Base-by-base conservation (phyloP, 2,797 vertebrate genomes). In the Bradypodion ventrale region DNA sequence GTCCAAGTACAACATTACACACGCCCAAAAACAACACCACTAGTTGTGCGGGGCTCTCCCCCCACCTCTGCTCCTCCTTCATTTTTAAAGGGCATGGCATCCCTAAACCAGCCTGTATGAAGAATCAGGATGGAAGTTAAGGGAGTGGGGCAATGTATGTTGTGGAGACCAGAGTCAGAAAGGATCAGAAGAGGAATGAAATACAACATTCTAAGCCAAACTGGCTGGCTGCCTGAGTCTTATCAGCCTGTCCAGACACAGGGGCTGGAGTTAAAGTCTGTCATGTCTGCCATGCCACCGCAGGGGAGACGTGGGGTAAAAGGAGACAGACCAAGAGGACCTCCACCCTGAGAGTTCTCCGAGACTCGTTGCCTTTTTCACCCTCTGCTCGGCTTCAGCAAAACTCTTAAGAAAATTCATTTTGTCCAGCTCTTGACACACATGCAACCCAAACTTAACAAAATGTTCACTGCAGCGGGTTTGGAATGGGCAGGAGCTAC, bases 1-100 rank as follows among this genome's bases (percentile, higher is more conserved):
- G 85, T 87, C 89, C 90, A 90, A 91, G 89, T 87, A 90, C 82
- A 91, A 91, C 85, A 91, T 35, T 59, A 60, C 82, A 90, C 88
- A 89, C 89, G 87, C 90, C 83, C 89, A 87, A 88, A 86, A 89
- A 85, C 89, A 80, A 87, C 86, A 83, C 82, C 86, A 77, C 88
- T 85, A 80, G 65, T 81, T 85, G 78, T 62, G 77, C 42, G 60
- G 82, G 81, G 8, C 65, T 70, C 70, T 56, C 29, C 78, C 78
- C 52, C 35, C 49, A n/a, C 70, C 13, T 63, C 69, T 75, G 44
- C 81, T 40, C 65, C 80, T 13, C 59, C 73, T 83, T 79, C 84
- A 87, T 86, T 89, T 88, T 90, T 90, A 90, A 86, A 87, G 87
- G 85, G 89, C 90, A 86, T 89, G 87, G 89, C 85, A 90, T 86